phyloP scores from a whole-genome alignment of 64 coral and sea anemone species.

The Stichodactyla helianthus region DNA sequence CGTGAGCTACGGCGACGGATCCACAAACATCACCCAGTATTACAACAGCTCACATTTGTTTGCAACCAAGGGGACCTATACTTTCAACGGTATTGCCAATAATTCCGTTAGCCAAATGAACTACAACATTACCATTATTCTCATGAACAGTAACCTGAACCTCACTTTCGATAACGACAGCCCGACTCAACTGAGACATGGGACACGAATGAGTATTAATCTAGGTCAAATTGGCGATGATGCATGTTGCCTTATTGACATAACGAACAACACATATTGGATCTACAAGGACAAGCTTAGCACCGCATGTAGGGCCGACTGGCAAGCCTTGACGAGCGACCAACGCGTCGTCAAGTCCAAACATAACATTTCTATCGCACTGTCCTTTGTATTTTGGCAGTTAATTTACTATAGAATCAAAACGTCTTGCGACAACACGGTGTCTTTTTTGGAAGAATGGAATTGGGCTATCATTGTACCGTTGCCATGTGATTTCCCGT shows the following conservation, averaged over 20 bases:
- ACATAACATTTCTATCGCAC: neutral
- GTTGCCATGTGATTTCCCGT: slow-evolving; percentile 29
- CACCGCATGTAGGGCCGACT: slow-evolving; percentile 45
- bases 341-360: neutral
- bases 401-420: slow-evolving; percentile 15
- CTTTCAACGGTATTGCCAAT: slow-evolving; percentile 14
- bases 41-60: slow-evolving; percentile 6
- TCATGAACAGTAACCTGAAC: slow-evolving; percentile 54
- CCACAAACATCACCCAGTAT: slow-evolving; percentile 5
- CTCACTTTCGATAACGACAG: slow-evolving; percentile 57
- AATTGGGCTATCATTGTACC: slow-evolving; percentile 22
- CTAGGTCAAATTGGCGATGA: slow-evolving; percentile 62
- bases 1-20: slow-evolving; percentile 45
- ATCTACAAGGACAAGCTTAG: slow-evolving; percentile 51
- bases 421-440: slow-evolving; percentile 19
- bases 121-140: neutral
- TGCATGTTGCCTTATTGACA: slow-evolving; percentile 66
- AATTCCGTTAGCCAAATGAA: slow-evolving; percentile 54
- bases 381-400: slow-evolving; percentile 31
- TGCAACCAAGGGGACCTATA: neutral
- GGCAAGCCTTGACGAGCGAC: slow-evolving; percentile 7
- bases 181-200: slow-evolving; percentile 12
- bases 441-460: neutral
- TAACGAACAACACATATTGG: slow-evolving; percentile 66
- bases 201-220: slow-evolving; percentile 29